Conservation (phyloP, 1,140 invertebrate species). For the Drosophila hydei region DNA sequence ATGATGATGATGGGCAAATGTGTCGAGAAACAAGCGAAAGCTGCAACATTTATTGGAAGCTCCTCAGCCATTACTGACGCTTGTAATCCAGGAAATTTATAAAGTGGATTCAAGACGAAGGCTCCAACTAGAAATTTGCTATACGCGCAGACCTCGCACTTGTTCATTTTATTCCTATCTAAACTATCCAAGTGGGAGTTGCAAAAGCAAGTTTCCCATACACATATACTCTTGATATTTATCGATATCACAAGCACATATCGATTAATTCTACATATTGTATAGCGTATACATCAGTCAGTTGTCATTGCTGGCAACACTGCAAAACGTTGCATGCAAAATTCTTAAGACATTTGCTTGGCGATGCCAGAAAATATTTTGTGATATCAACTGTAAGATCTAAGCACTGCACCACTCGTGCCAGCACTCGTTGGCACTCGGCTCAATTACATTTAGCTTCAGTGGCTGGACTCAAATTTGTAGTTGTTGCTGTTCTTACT, state of each 20-base stretch:
- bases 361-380: background rate
- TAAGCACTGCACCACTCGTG: slow-evolving; percentile 7
- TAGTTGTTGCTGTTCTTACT: slow-evolving; percentile 2
- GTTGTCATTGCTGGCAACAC: background rate
- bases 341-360: background rate
- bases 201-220: too few species aligned
- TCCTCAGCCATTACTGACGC: slow-evolving; percentile 1
- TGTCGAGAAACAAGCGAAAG: slow-evolving; percentile 33
- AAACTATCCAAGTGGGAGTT: too few species aligned
- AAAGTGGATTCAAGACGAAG: background rate
- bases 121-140: too few species aligned
- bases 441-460: slow-evolving; percentile 29
- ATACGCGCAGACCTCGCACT: too few species aligned
- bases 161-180: too few species aligned
- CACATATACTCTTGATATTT: too few species aligned
- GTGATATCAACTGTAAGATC: slow-evolving; percentile 1
- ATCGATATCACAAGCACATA: too few species aligned
- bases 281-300: too few species aligned
- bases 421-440: slow-evolving; percentile 1
- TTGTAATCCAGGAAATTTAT: slow-evolving; percentile 4
- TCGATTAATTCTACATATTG: too few species aligned
- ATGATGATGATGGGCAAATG: background rate
- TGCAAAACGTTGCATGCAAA: background rate
- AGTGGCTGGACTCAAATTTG: slow-evolving; percentile 35
- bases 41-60: slow-evolving; percentile 20